A percentile compares a stretch with the other conserved stretches of the same genome.
Evolutionary conservation across 1,140 invertebrate species (phyloP).

Genomic region (Zaprionus kolodkinae): DNA sequence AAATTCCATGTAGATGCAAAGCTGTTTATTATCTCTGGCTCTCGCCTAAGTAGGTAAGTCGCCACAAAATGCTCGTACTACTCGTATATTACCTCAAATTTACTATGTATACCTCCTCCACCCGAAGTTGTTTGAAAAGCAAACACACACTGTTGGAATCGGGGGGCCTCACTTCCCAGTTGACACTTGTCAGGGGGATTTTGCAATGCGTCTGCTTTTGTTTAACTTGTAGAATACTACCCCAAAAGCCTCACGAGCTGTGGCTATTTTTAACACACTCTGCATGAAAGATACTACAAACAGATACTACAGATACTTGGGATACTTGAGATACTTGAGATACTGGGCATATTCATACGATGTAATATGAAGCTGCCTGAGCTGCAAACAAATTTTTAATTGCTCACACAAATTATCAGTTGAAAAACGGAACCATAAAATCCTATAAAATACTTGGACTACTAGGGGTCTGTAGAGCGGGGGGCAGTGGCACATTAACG

Average conservation of each 20-base stretch:
- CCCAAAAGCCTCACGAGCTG: neutral
- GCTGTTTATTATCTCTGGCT: constrained; percentile 43
- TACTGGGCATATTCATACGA: neutral
- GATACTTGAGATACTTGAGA: constrained; percentile 1
- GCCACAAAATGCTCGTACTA: constrained; percentile 33
- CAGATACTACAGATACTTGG: neutral
- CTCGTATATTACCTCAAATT: constrained; percentile 32
- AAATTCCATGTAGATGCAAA: constrained; percentile 44
- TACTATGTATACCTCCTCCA: constrained; percentile 27
- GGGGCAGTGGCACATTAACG: constrained; percentile 56
- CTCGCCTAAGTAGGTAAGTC: constrained; percentile 24
- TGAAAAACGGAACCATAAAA: constrained; percentile 49
- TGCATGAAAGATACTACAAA: neutral
- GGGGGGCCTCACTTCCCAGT: constrained; percentile 24
- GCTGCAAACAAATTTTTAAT: constrained; percentile 70
- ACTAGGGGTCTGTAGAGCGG: neutral
- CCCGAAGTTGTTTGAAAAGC: constrained; percentile 16
- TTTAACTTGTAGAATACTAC: constrained; percentile 47
- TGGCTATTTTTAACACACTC: constrained; percentile 34
- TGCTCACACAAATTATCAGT: constrained; percentile 57
- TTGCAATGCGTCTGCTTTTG: constrained; percentile 49
- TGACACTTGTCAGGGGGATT: constrained; percentile 44
- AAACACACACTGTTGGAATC: constrained; percentile 25
- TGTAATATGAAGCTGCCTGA: constrained; percentile 4
- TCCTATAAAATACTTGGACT: constrained; percentile 16